Base-by-base conservation (phyloP, 2,888 invertebrate species). In the Drosophila falleni region DNA sequence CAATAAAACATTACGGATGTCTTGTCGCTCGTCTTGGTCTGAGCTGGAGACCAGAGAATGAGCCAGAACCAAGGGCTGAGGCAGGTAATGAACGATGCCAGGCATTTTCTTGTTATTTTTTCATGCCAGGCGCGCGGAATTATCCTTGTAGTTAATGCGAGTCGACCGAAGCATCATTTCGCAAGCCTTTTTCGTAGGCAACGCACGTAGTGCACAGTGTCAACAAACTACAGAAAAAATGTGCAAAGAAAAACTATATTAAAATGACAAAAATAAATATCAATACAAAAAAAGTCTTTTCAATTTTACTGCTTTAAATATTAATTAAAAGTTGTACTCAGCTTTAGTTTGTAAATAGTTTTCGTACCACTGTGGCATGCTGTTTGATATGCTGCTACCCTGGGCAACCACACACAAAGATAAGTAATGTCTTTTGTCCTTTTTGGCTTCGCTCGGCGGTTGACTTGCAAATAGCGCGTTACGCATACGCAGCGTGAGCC, bases 71-170 rank as follows among this genome's bases (percentile, higher is more conserved):
- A 31, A 70, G 42, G 51, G 37, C 50, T 15, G 50, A n/a, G 47
- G 64, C 44, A 31, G 79, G 80, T 84, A 84, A 86, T 84, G 84
- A 86, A 84, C 81, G 86, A 86, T 83, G 83, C 81, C 70, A 66
- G 86, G 84, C 73, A 86, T 81, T 86, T 86, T 81, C 86, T 86
- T 84, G 84, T 84, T 84, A 84, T 84, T 85, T 81, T 84, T 81
- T 81, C 69, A 78, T 74, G 72, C 51, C 70, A 63, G 59, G 59
- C 69, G 56, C 56, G 68, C 67, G 73, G 79, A 74, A 86, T 85
- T 85, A 85, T 86, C 80, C 76, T 80, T 86, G 86, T 86, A 84
- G 84, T 83, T 83, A 84, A 86, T 84, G 87, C 72, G 71, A 64
- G 65, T 54, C 55, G 72, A 71, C 58, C 62, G 15, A 51, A 67